These are phyloP conservation scores for Pecten maximus DNA, from an alignment of 2,888 invertebrate genomes.

Conservation along the genomic window DNA sequence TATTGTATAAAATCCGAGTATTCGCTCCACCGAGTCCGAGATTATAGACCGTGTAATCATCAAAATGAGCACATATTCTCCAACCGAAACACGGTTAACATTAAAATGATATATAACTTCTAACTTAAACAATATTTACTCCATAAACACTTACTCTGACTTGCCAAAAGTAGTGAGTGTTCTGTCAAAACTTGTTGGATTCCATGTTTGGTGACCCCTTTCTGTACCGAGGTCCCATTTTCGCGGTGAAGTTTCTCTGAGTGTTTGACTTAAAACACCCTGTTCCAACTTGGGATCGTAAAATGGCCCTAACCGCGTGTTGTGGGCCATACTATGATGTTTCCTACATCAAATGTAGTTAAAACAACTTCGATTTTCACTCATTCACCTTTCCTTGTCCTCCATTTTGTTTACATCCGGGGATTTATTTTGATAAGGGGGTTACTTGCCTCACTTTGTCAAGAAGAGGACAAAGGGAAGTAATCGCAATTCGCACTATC, in stretches of 20 bases:
- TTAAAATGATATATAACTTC: neutral
- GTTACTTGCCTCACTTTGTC: constrained; percentile 49
- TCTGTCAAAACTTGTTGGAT: constrained; percentile 22
- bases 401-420: constrained; percentile 69
- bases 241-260: constrained; percentile 19
- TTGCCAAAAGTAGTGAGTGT: constrained; percentile 26
- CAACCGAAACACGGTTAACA: neutral
- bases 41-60: neutral
- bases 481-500: constrained; percentile 35
- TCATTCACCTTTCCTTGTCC: constrained; percentile 44
- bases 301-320: constrained; percentile 14
- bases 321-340: constrained; percentile 42
- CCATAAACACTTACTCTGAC: neutral
- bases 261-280: constrained; percentile 13
- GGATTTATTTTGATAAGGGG: constrained; percentile 46
- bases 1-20: neutral
- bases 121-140: neutral
- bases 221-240: constrained; percentile 36
- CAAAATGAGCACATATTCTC: neutral
- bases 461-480: constrained; percentile 40
- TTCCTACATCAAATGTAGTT: neutral
- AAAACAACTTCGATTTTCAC: constrained; percentile 41
- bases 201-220: constrained; percentile 33
- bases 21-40: neutral
- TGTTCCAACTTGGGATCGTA: neutral